Conservation (phyloP, 2,888 invertebrate species). For the Hypolimnas misippus region DNA sequence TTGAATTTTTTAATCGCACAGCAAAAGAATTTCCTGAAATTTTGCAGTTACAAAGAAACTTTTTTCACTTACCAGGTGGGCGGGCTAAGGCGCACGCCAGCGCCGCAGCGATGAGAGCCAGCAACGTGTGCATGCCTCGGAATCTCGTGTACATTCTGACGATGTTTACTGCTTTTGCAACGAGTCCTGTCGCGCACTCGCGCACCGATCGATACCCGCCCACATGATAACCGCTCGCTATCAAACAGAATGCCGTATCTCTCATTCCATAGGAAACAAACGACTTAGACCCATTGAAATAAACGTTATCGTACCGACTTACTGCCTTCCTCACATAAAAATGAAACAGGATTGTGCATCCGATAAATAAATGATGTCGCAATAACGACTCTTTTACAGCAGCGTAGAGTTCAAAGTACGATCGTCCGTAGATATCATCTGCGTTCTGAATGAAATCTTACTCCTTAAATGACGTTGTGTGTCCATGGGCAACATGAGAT, state of each 20-base stretch:
- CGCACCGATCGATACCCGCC: conserved; percentile 80
- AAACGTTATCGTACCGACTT: conserved; percentile 17
- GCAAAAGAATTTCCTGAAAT: conserved; percentile 28
- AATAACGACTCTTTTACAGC: conserved; percentile 8
- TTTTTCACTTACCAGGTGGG: conserved; percentile 60
- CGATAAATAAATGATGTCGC: conserved; percentile 14
- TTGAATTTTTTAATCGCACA: conserved; percentile 19
- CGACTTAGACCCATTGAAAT: conserved; percentile 22
- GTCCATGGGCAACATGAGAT: conserved; percentile 21
- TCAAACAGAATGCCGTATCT: conserved; percentile 28
- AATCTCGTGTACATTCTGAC: conserved; percentile 46
- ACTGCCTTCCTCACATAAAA: conserved; percentile 12
- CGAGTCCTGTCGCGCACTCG: conserved; percentile 59
- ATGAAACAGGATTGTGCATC: conserved; percentile 35
- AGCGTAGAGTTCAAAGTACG: conserved; percentile 20
- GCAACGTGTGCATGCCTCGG: conserved; percentile 60
- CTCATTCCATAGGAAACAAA: neutral
- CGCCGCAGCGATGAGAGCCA: conserved; percentile 53
- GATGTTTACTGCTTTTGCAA: conserved; percentile 57
- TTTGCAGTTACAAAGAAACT: conserved; percentile 15
- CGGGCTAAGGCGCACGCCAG: conserved; percentile 60
- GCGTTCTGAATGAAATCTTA: conserved; percentile 29
- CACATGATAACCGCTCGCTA: conserved; percentile 61
- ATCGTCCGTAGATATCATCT: conserved; percentile 10
- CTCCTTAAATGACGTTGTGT: conserved; percentile 29